phyloP scores from a whole-genome alignment of 2,113 vertebrate species.

The Bos indicus region DNA sequence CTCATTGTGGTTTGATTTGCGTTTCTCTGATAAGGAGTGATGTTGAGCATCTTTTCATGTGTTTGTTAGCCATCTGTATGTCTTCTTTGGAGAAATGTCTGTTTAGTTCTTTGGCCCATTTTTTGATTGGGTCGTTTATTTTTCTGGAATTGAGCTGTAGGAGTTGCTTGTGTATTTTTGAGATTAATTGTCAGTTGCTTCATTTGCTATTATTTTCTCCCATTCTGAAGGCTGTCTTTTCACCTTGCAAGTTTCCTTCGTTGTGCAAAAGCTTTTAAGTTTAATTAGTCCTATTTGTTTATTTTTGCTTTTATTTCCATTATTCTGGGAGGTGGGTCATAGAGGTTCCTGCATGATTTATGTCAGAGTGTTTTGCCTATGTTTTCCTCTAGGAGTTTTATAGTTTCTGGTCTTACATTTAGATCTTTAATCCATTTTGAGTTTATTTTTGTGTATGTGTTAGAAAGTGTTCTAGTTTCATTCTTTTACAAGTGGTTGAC shows the following conservation, averaged over 20 bases:
- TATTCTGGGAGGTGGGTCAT: not conserved
- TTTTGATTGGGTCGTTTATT: not conserved
- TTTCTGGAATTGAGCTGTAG: not conserved
- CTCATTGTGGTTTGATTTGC: not conserved
- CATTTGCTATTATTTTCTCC: not conserved
- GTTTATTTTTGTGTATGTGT: not conserved
- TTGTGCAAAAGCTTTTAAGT: not conserved
- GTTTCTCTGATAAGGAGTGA: not conserved
- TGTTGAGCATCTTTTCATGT: not conserved
- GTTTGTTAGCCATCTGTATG: not conserved
- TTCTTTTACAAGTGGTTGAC: not conserved
- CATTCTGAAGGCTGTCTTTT: not conserved
- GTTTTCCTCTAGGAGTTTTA: not conserved
- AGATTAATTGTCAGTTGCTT: not conserved
- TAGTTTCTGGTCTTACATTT: not conserved
- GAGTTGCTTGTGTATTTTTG: not conserved
- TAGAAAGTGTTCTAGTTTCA: not conserved
- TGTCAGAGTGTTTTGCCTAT: not conserved
- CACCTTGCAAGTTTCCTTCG: not conserved
- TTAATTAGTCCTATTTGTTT: not conserved
- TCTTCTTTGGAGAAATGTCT: not conserved
- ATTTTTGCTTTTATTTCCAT: not conserved
- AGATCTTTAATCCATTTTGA: not conserved
- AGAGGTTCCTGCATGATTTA: not conserved
- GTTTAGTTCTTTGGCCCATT: not conserved